These are phyloP conservation scores for Drosophila tropicalis DNA, from an alignment of 1,140 invertebrate species.

Conservation along the genomic window DNA sequence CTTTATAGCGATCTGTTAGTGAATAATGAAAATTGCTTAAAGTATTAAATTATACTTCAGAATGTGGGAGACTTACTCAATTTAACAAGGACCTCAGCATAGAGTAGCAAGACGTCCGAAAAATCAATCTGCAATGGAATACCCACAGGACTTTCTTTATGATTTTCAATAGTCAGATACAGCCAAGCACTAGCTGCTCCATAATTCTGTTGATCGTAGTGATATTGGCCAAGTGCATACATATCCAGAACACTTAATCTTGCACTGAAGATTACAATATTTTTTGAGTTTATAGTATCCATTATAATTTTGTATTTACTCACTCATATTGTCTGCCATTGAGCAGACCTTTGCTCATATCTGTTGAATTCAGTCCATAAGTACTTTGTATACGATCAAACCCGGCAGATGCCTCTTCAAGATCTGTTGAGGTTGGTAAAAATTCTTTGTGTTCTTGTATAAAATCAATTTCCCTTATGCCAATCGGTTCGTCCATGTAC, in stretches of 20 bases:
- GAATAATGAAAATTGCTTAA: neutral
- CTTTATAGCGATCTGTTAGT: conserved; percentile 44
- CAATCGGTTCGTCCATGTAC: conserved; percentile 58
- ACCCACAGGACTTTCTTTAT: conserved; percentile 9
- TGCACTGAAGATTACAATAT: conserved; percentile 23
- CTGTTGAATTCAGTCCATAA: conserved; percentile 93
- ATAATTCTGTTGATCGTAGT: conserved; percentile 46
- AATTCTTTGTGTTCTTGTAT: conserved; percentile 88
- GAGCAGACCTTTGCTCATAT: conserved; percentile 93
- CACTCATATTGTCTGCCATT: conserved; percentile 93
- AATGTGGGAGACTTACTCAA: conserved; percentile 46
- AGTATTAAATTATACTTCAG: neutral
- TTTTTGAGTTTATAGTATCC: neutral
- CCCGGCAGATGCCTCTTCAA: conserved; percentile 95
- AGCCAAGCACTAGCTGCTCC: conserved; percentile 51
- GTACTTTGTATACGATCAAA: conserved; percentile 96
- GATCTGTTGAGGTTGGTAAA: conserved; percentile 93
- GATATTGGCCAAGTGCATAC: conserved; percentile 53
- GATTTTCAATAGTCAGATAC: conserved; percentile 34
- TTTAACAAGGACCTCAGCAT: conserved; percentile 56
- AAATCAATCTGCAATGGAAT: conserved; percentile 39
- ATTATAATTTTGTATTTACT: conserved; percentile 21
- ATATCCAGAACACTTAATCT: conserved; percentile 44
- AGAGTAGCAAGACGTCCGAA: conserved; percentile 39
- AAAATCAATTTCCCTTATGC: conserved; percentile 85